A percentile compares a stretch with the other conserved stretches of the same genome.
Evolutionary conservation across 2,797 vertebrate genomes (phyloP).

Genomic region (Eidolon dupreanum): DNA sequence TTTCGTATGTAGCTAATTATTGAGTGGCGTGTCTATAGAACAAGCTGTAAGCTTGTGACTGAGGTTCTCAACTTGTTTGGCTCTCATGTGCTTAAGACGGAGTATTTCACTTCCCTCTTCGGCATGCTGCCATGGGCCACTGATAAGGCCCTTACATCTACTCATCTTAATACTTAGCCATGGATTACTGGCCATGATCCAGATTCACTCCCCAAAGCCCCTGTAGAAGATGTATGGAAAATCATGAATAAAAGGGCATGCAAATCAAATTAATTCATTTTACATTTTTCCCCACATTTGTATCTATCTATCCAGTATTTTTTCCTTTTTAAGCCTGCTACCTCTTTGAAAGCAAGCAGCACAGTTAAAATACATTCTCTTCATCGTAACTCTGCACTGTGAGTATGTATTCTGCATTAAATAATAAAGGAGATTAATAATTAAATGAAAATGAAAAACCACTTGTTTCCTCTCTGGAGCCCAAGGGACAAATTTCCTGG

Average conservation of each 20-base stretch:
- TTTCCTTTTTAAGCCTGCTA: neutral
- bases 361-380: neutral
- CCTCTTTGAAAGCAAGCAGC: neutral
- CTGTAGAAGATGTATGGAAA: neutral
- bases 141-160: accelerated
- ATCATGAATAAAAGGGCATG: neutral
- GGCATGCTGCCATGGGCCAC: neutral
- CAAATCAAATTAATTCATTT: constrained; percentile 43
- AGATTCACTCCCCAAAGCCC: too few relatives aligned
- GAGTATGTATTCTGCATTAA: constrained; percentile 47
- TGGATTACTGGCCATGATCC: neutral
- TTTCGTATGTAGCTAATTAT: neutral
- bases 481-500: constrained; percentile 42
- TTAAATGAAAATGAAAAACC: constrained; percentile 70
- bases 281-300: constrained; percentile 1
- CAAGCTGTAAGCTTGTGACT: neutral
- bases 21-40: neutral
- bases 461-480: constrained; percentile 52
- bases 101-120: neutral
- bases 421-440: constrained; percentile 69
- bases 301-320: neutral
- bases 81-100: neutral
- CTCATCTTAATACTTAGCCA: neutral
- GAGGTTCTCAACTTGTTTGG: neutral
- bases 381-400: neutral